A percentile compares a stretch with the other conserved stretches of the same genome.
Conservation (phyloP, 1,140 invertebrate genomes). For the Acarapis woodi region DNA sequence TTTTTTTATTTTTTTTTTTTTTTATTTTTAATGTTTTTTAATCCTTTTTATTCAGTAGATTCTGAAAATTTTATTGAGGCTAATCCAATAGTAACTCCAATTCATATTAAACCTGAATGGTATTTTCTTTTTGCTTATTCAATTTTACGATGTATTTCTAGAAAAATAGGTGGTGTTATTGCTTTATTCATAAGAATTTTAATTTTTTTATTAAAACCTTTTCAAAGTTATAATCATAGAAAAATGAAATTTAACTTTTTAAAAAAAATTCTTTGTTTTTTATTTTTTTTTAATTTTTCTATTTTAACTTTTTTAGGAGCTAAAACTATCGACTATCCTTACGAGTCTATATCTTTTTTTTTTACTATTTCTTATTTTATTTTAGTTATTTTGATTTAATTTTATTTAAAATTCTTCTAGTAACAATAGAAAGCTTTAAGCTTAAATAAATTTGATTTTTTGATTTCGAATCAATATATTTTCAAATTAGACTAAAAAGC, state of each 20-base stretch:
- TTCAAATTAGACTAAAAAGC: too few species aligned
- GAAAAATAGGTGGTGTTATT: slow-evolving; percentile 38
- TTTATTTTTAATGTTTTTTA: too few species aligned
- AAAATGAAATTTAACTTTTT: neutral
- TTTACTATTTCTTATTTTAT: neutral
- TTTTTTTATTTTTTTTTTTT: too few species aligned
- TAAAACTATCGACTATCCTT: slow-evolving; percentile 23
- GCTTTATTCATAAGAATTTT: slow-evolving; percentile 17
- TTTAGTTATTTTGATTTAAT: too few species aligned
- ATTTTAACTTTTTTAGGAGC: slow-evolving; percentile 33
- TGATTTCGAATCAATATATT: too few species aligned
- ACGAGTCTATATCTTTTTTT: neutral
- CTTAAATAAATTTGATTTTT: too few species aligned
- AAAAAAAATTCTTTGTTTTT: slow-evolving; percentile 28
- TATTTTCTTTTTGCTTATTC: slow-evolving; percentile 43
- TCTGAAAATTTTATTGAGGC: slow-evolving; percentile 35
- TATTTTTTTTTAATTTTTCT: slow-evolving; percentile 22
- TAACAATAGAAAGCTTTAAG: too few species aligned
- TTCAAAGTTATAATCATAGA: neutral
- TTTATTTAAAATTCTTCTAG: too few species aligned
- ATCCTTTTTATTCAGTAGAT: slow-evolving; percentile 29
- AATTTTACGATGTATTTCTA: slow-evolving; percentile 36
- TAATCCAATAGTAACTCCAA: slow-evolving; percentile 32
- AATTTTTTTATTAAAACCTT: neutral
- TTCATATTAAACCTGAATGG: slow-evolving; percentile 41